Evolutionary conservation across 2,888 invertebrate species (phyloP), one percentile per base, ranked within the genome.

Genomic region (Cynaeus angustus): DNA sequence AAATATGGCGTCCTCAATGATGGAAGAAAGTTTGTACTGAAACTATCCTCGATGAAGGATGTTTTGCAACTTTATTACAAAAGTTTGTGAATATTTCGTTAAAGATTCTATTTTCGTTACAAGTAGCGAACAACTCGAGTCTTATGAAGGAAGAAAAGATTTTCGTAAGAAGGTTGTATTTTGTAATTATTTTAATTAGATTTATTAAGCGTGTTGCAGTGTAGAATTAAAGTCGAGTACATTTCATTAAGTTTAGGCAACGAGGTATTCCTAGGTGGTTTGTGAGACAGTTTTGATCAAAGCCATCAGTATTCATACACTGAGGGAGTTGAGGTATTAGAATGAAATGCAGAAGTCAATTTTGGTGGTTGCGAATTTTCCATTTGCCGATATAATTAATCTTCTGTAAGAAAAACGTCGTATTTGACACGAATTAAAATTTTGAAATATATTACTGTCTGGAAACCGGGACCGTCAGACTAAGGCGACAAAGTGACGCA

Each of bases 401-500:
- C 59, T 59, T 46, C 7, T 7, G 37, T 8, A 46, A 46, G 59
- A 45, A 45, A 45, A 43, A 14, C 4, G 14, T 13, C 26, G 6
- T 13, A 6, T 13, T 10, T 38, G 59, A 50, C 33, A 26, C 61
- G 50, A 37, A 48, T 50, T 45, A 59, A 50, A 61, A 50, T 48
- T 61, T 61, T 45, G n/a, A 59, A 30, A 46, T 59, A 13, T 59
- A 48, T 38, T 50, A 21, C 21, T 21, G 38, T 56, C 56, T 16
- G 10, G 30, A 26, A 30, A 12, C 10, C 7, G 46, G 8, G 30
- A 43, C 41, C 21, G 26, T 56, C 43, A 55, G 37, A 16, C n/a
- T 26, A 10, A 37, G 59, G 59, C 59, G 61, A 61, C 61, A 55
- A 65, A 53, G 65, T 55, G 65, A 65, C 65, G 65, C 53, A 65